These are phyloP conservation scores for Hypselothyrea guttata DNA, from an alignment of 2,888 invertebrate genomes.

Conservation along the genomic window DNA sequence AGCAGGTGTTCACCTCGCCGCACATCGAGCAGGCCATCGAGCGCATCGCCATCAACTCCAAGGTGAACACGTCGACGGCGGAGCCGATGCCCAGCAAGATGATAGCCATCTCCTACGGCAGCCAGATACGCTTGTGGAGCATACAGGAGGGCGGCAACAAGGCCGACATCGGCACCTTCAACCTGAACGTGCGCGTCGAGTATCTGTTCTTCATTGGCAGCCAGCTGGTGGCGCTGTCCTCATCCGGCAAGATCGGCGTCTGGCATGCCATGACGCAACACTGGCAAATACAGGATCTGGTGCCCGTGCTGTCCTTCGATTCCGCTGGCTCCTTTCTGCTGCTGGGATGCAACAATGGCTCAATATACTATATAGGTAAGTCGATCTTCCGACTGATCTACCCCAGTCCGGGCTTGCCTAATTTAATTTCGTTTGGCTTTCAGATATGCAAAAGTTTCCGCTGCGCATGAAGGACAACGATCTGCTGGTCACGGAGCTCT, in stretches of 20 bases:
- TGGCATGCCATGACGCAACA: conserved; percentile 99
- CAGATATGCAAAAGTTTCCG: conserved; percentile 99
- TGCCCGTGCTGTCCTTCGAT: conserved; percentile 97
- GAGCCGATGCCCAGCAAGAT: conserved; percentile 87
- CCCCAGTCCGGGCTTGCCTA: no score
- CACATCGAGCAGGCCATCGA: conserved; percentile 94
- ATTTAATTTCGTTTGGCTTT: no score
- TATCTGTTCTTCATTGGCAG: conserved; percentile 98
- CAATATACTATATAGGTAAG: conserved; percentile 97
- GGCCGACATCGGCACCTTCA: conserved; percentile 92
- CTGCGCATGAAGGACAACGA: conserved; percentile 99
- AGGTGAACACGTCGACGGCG: conserved; percentile 83
- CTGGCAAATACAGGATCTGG: conserved; percentile 98
- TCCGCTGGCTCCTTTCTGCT: conserved; percentile 97
- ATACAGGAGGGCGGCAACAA: conserved; percentile 89
- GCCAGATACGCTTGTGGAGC: conserved; percentile 90
- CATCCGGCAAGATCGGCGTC: conserved; percentile 97
- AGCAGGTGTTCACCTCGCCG: conserved; percentile 95
- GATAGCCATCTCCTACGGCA: conserved; percentile 91
- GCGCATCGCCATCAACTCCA: conserved; percentile 93
- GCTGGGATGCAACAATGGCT: conserved; percentile 97
- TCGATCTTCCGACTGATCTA: neutral
- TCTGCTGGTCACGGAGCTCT: conserved; percentile 96
- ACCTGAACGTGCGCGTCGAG: conserved; percentile 95
- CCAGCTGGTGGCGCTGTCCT: conserved; percentile 97